phyloP scores from a whole-genome alignment of 2,113 vertebrate genomes.

The Prionailurus viverrinus region DNA sequence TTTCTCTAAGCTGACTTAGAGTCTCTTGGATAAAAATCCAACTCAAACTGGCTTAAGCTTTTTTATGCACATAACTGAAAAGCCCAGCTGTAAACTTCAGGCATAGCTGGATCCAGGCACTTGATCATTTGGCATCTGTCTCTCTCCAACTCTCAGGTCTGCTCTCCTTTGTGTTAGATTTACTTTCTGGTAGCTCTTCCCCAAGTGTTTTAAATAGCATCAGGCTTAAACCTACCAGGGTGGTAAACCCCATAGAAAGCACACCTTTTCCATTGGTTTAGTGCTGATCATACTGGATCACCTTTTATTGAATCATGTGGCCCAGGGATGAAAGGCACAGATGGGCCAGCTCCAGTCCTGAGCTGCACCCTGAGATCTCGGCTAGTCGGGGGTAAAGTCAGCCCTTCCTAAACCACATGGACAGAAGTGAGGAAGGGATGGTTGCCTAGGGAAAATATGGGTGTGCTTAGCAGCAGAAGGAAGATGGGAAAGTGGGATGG shows the following conservation, averaged over 20 bases:
- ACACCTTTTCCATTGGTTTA: neutral
- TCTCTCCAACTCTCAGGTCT: neutral
- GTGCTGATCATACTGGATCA: neutral
- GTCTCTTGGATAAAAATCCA: conserved; percentile 29
- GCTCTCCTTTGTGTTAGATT: neutral
- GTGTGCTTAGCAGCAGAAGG: neutral
- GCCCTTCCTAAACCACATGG: neutral
- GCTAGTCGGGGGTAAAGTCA: neutral
- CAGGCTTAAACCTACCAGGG: neutral
- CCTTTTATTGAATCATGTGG: neutral
- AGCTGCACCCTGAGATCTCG: neutral
- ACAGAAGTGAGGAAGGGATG: neutral
- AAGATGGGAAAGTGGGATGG: neutral
- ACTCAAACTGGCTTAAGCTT: neutral
- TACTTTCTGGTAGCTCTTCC: neutral
- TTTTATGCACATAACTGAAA: conserved; percentile 51
- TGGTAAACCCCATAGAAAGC: neutral
- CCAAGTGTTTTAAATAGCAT: neutral
- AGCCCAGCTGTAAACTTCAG: conserved; percentile 17
- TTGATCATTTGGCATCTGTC: neutral
- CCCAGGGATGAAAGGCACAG: neutral
- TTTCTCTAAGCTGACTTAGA: conserved; percentile 47
- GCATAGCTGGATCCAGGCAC: neutral
- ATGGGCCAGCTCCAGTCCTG: neutral
- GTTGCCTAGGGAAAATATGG: neutral